Evolutionary conservation across 1,140 invertebrate genomes (phyloP).

Genomic region (Drosophila littoralis): DNA sequence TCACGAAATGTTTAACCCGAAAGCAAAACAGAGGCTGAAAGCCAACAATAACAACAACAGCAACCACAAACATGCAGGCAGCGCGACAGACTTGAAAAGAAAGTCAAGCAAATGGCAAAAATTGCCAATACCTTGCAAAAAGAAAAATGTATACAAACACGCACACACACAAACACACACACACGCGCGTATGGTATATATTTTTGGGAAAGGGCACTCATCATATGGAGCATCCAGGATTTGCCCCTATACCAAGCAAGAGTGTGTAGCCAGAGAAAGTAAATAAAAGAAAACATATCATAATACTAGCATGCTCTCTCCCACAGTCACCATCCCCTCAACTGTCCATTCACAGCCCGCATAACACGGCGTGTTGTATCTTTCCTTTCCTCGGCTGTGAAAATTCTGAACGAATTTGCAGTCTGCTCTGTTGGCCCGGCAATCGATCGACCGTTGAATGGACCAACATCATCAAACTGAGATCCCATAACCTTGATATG

Average conservation of each 20-base stretch:
- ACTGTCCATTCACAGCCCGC: constrained; percentile 19
- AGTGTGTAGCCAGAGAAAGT: neutral
- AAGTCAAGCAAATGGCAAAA: constrained; percentile 50
- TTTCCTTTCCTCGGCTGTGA: neutral
- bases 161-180: constrained; percentile 13
- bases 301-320: neutral
- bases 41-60: constrained; percentile 28
- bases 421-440: neutral
- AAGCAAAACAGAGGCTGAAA: constrained; percentile 39
- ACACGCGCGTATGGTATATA: neutral
- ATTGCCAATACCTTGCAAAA: constrained; percentile 37
- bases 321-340: constrained; percentile 20
- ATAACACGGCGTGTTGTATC: constrained; percentile 16
- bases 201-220: neutral
- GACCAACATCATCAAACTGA: constrained; percentile 22
- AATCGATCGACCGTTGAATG: constrained; percentile 32
- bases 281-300: constrained; percentile 2
- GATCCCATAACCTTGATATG: constrained; percentile 5
- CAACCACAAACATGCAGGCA: constrained; percentile 43
- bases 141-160: constrained; percentile 2
- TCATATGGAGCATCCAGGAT: constrained; percentile 30
- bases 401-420: constrained; percentile 19
- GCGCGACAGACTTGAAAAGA: constrained; percentile 53
- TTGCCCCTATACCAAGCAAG: constrained; percentile 29
- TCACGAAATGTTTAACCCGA: constrained; percentile 80